A percentile compares a stretch with the other conserved stretches of the same genome.
Conservation (phyloP, 1,140 invertebrate species). For the Leptinotarsa defecta region DNA sequence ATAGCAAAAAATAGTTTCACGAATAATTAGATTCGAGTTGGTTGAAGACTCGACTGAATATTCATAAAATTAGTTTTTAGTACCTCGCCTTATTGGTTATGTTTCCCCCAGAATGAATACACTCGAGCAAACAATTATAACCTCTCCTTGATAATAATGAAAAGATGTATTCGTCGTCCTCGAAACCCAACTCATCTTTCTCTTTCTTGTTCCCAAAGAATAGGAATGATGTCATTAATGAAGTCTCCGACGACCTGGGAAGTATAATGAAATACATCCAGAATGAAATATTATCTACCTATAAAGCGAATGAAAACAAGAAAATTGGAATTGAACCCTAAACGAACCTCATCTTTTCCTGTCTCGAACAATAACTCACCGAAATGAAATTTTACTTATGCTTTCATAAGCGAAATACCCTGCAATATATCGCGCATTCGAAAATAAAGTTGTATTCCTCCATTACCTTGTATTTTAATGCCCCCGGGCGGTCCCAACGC, state of each 20-base stretch:
- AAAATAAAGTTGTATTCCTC: constrained; percentile 17
- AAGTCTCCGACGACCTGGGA: not conserved
- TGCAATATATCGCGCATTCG: constrained; percentile 5
- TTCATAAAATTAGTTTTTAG: no score
- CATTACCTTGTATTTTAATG: constrained; percentile 16
- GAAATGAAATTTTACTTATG: constrained; percentile 22
- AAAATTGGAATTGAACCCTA: constrained; percentile 9
- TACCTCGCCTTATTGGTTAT: no score
- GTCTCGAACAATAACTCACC: constrained; percentile 18
- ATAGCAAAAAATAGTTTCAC: no score
- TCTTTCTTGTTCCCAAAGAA: not conserved
- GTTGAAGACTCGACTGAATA: no score
- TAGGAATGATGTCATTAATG: not conserved
- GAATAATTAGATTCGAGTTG: no score
- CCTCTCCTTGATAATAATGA: no score
- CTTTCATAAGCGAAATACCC: constrained; percentile 10
- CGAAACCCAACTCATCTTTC: no score
- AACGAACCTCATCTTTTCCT: constrained; percentile 13
- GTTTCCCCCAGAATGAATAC: no score
- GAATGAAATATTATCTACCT: constrained; percentile 11
- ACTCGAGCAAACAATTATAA: no score
- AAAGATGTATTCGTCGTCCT: no score
- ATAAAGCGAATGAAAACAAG: not conserved
- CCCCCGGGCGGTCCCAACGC: not conserved
- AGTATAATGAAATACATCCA: constrained; percentile 3